A percentile compares a stretch with the other conserved stretches of the same genome.
Evolutionary conservation across 1,140 invertebrate species (phyloP).

Genomic region (Drosophila ercepeae): DNA sequence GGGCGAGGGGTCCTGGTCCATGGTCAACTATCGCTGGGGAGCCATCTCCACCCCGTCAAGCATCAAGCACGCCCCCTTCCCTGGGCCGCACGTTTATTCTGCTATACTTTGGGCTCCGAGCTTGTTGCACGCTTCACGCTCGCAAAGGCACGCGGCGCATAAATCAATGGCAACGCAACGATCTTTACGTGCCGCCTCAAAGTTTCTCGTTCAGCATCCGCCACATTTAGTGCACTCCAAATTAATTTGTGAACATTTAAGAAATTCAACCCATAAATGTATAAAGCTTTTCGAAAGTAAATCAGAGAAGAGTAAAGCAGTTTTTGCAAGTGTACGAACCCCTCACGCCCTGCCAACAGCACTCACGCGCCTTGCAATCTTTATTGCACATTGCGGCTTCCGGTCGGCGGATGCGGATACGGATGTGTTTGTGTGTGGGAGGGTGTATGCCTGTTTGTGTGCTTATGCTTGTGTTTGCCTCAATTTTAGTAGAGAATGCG

Average conservation of each 20-base stretch:
- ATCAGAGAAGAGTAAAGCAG: not conserved
- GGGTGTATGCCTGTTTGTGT: slow-evolving; percentile 14
- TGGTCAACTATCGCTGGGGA: slow-evolving; percentile 15
- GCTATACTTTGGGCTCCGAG: slow-evolving; percentile 24
- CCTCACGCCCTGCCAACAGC: slow-evolving; percentile 7
- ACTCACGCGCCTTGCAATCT: slow-evolving; percentile 63
- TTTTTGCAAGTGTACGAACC: slow-evolving; percentile 1
- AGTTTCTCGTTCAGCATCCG: slow-evolving; percentile 37
- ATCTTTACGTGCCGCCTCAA: slow-evolving; percentile 74
- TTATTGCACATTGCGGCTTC: slow-evolving; percentile 77
- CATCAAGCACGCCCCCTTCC: not conserved
- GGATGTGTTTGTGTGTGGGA: slow-evolving; percentile 31
- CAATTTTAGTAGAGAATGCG: slow-evolving; percentile 71
- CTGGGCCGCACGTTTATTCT: slow-evolving; percentile 9
- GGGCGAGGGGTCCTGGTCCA: not conserved
- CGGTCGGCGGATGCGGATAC: slow-evolving; percentile 38
- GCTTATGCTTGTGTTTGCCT: slow-evolving; percentile 30
- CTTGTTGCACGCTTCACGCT: slow-evolving; percentile 78
- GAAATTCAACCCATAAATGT: not conserved
- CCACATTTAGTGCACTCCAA: slow-evolving; percentile 9
- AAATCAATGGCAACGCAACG: slow-evolving; percentile 81
- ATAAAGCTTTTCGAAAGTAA: not conserved
- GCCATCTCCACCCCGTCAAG: not conserved
- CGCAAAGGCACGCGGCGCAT: slow-evolving; percentile 68
- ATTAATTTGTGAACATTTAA: not conserved